Conservation (phyloP, 2,888 invertebrate genomes). For the Tenthredo notha region DNA sequence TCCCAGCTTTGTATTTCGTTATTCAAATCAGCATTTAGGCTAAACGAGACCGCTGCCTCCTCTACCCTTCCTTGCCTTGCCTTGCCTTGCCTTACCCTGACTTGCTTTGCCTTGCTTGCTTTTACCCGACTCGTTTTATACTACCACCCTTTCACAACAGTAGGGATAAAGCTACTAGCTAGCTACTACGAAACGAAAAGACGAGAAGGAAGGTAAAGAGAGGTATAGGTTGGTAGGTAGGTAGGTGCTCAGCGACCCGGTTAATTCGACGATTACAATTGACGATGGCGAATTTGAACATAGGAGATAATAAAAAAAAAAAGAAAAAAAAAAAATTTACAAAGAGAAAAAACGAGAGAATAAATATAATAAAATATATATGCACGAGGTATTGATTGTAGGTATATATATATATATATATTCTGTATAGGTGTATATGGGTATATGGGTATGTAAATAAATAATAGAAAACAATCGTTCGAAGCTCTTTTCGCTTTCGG, state of each 20-base stretch:
- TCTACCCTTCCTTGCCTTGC: neutral
- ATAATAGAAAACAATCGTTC: conserved; percentile 28
- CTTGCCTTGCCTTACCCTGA: neutral
- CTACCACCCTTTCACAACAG: conserved; percentile 5
- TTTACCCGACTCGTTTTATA: conserved; percentile 2
- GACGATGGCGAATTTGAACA: conserved; percentile 4
- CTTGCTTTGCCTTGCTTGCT: neutral
- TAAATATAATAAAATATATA: neutral
- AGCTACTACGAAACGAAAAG: neutral
- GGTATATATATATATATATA: neutral
- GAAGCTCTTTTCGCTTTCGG: conserved; percentile 25
- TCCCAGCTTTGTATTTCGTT: conserved; percentile 54
- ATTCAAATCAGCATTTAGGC: conserved; percentile 54
- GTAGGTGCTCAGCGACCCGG: conserved; percentile 36
- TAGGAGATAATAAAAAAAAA: neutral
- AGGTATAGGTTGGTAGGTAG: conserved; percentile 3
- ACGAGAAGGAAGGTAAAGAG: neutral
- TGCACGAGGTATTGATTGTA: neutral
- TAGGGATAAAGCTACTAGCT: neutral
- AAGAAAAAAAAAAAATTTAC: neutral
- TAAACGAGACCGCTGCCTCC: conserved; percentile 43
- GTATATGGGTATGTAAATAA: conserved; percentile 17
- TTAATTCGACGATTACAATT: conserved; percentile 50
- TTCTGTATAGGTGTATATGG: neutral
- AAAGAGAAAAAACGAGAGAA: neutral